Evolutionary conservation across 1,140 invertebrate genomes (phyloP), one percentile per base, ranked within the genome.

Genomic region (Lepidostoma basale): DNA sequence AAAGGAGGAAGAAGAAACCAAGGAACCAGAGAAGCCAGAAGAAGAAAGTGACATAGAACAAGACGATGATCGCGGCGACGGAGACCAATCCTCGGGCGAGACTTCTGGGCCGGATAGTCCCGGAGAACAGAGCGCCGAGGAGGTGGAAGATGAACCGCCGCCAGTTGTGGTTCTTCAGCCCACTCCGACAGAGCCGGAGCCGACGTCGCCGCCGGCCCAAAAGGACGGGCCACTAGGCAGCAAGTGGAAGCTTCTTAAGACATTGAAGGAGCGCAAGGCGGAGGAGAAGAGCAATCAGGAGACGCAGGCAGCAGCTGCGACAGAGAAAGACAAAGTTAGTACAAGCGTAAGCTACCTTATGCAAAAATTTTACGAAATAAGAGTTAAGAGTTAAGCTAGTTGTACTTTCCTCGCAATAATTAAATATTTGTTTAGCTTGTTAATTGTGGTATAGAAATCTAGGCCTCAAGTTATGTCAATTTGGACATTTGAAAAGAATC

Each of bases 221-320:
- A 85, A 85, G 73, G 82, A 85, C 52, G 84, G 81, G 16, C 85
- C 86, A 26, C 84, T 87, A 45, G 88, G 89, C 23, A 94, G 92
- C 74, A 95, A 94, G 79, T 96, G 94, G 94, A 94, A 95, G 77
- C 81, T 95, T 16, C 78, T 95, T 9, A 96, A 95, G 79, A 92
- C 93, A 4, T 76, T 95, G 25, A 95, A 95, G 77, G 93, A 95
- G 76, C 84, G 91, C 62, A 95, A 95, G 81, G 92, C 92, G 8
- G 93, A 94, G 79, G 92, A 94, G 73, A 92, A 90, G 78, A 87
- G 82, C 70, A 84, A 83, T 74, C 81, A 82, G 44, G 86, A 86
- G 33, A 84, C 87, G 66, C 88, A 89, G 70, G 86, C 88, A 69
- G 87, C 87, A 25, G 83, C 87, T 40, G 84, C 86, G 10, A 84